A percentile compares a stretch with the other conserved stretches of the same genome.
Evolutionary conservation across 2,888 invertebrate species (phyloP).

Genomic region (Drosophila colorata): DNA sequence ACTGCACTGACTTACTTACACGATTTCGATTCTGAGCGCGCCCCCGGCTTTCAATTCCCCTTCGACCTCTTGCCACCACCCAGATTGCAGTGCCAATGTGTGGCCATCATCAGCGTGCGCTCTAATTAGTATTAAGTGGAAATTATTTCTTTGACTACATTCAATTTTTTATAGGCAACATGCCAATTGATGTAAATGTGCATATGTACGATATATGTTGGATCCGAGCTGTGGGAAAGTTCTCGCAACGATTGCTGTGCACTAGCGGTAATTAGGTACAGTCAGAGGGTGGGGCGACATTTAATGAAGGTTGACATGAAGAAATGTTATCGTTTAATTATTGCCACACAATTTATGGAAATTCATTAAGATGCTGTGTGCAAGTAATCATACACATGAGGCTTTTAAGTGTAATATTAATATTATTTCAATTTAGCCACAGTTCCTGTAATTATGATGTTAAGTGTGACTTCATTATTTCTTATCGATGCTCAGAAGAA

Average conservation of each 20-base stretch:
- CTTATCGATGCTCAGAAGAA: neutral
- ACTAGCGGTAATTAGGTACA: conserved; percentile 62
- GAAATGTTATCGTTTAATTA: conserved; percentile 72
- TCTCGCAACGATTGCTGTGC: conserved; percentile 20
- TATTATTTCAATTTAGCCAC: too few species aligned
- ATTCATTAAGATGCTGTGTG: conserved; percentile 66
- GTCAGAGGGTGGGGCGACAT: conserved; percentile 24
- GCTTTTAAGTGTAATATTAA: conserved; percentile 36
- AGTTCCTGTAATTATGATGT: too few species aligned
- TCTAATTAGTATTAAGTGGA: conserved; percentile 80
- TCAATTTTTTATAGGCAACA: conserved; percentile 60
- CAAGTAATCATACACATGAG: conserved; percentile 19
- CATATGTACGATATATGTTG: neutral
- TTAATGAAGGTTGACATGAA: conserved; percentile 66
- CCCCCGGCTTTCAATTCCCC: neutral
- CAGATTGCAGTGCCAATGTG: conserved; percentile 50
- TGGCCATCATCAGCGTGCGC: conserved; percentile 55
- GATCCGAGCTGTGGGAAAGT: conserved; percentile 39
- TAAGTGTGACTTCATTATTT: conserved; percentile 3
- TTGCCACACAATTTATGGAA: conserved; percentile 74
- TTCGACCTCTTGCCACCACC: neutral
- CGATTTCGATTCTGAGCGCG: conserved; percentile 54
- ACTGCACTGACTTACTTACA: conserved; percentile 74
- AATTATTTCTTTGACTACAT: conserved; percentile 73
- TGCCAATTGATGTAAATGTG: conserved; percentile 57